Base-by-base conservation (phyloP, 2,888 invertebrate species). In the Anticlea derivata region DNA sequence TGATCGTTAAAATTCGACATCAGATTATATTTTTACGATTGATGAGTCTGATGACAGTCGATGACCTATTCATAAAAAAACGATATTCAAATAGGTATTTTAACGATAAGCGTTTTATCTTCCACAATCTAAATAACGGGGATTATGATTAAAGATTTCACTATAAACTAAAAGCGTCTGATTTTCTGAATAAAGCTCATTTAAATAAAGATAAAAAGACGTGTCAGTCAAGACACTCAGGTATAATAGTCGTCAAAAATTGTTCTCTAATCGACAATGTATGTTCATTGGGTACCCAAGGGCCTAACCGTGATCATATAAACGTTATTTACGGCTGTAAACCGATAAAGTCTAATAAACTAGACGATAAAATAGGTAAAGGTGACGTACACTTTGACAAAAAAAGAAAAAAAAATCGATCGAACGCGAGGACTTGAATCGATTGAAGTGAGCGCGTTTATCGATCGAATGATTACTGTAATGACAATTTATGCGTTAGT, bases 401-500 rank as follows among this genome's bases (percentile, higher is more conserved):
- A 63, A 60, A 63, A 68, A 63, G 60, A 27, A 20, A 38, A 38
- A 38, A 24, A 24, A 5, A 5, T 11, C 12, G 40, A 50, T 49
- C 47, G 49, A 53, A 51, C 27, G 11, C 26, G 76, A 70, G 82
- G 74, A 78, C 73, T 75, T 59, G 70, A 75, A 78, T 78, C 79
- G 78, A 83, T 80, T 75, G 76, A 73, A 73, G 61, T 65, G 73
- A 77, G 68, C 75, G 57, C 67, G 70, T 69, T 70, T 79, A 82
- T 82, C 82, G 82, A 78, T 81, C 84, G 78, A 71, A 79, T 83
- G 83, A 86, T 86, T 86, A 80, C 78, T 68, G 78, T 86, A 85
- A 87, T 85, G 86, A 83, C 85, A 86, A 88, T 88, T 88, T 88
- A 88, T 86, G 82, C 75, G 79, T 61, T 68, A 77, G 75, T 73